Evolutionary conservation across 1,140 invertebrate species (phyloP).

Genomic region (Solenopsis invicta): DNA sequence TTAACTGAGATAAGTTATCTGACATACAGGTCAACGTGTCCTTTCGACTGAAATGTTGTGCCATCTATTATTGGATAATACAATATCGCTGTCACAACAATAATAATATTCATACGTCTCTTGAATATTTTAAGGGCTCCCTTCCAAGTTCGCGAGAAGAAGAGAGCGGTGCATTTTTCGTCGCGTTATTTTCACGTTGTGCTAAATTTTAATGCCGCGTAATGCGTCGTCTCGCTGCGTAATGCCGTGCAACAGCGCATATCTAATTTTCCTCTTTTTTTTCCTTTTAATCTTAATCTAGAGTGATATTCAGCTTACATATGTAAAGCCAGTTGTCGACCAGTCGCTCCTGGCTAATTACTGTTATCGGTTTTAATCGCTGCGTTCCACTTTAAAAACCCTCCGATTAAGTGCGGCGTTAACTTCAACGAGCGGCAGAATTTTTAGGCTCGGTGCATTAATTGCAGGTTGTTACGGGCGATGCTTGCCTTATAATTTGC

Average conservation of each 20-base stretch:
- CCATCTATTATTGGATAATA: slow-evolving; percentile 3
- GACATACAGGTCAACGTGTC: background rate
- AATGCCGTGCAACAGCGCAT: background rate
- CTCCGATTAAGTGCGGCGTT: slow-evolving; percentile 50
- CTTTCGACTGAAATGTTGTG: background rate
- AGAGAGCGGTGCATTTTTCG: background rate
- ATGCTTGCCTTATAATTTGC: slow-evolving; percentile 44
- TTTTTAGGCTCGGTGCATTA: slow-evolving; percentile 45
- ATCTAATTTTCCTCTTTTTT: slow-evolving; percentile 20
- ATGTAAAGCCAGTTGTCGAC: slow-evolving; percentile 41
- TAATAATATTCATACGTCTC: background rate
- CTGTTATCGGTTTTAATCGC: slow-evolving; percentile 39
- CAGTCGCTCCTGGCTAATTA: slow-evolving; percentile 39
- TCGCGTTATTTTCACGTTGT: background rate
- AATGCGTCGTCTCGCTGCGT: background rate
- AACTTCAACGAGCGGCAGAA: slow-evolving; percentile 36
- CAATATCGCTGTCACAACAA: too few relatives aligned
- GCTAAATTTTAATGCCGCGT: slow-evolving; percentile 26
- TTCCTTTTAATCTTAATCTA: slow-evolving; percentile 7
- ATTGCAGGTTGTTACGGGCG: slow-evolving; percentile 38
- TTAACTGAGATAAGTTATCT: slow-evolving; percentile 1
- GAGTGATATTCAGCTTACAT: slow-evolving; percentile 15
- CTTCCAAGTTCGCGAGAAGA: background rate
- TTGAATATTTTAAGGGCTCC: background rate
- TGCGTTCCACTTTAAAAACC: slow-evolving; percentile 37